phyloP scores from a whole-genome alignment of 1,140 invertebrate genomes.

The Argopecten irradians region DNA sequence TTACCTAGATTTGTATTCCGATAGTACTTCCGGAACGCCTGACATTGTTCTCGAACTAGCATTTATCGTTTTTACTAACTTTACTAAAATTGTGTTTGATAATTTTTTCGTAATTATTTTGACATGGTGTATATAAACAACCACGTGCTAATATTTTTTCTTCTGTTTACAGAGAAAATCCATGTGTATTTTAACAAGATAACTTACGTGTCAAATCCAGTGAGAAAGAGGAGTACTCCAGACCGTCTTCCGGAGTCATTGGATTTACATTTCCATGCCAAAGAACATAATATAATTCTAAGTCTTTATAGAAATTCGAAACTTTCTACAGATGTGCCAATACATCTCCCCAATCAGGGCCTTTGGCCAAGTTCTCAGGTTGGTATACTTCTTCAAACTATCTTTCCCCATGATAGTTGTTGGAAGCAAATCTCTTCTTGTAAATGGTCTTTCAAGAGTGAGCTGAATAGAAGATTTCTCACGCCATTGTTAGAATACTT shows the following conservation, averaged over 20 bases:
- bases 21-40: too few species aligned
- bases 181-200: background rate
- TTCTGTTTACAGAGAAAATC: background rate
- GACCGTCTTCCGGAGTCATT: background rate
- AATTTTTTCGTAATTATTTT: too few species aligned
- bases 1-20: too few species aligned
- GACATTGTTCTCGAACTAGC: too few species aligned
- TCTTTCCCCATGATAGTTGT: background rate
- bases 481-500: too few species aligned
- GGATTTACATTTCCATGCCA: background rate
- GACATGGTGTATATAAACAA: background rate
- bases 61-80: too few species aligned
- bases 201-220: background rate
- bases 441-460: too few species aligned
- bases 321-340: background rate
- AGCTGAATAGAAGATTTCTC: too few species aligned
- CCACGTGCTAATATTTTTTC: background rate
- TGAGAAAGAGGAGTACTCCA: background rate
- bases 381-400: background rate
- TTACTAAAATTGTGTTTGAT: too few species aligned
- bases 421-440: too few species aligned
- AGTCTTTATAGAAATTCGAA: background rate
- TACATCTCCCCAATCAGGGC: background rate
- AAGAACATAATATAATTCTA: background rate
- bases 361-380: background rate